Base-by-base conservation (phyloP, 2,113 vertebrate species). In the Podarcis cretensis region DNA sequence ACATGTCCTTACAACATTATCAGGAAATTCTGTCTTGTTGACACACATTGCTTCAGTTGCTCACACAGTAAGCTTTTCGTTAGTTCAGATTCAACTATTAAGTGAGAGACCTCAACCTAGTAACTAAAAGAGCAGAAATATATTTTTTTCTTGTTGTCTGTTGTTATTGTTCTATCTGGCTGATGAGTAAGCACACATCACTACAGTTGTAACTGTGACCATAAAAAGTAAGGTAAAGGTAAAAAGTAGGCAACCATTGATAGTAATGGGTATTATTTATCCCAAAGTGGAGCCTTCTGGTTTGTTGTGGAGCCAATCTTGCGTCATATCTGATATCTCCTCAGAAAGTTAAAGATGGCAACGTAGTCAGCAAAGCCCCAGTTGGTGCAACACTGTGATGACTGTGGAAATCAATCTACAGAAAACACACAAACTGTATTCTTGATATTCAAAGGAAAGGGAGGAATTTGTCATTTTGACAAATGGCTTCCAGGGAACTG, bases 61-160 rank as follows among this genome's bases (percentile, higher is more conserved):
- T 82, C 87, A 18, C 83, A 82, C 18, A 83, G 79, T 32, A 91
- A 84, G 32, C 0, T 59, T 77, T 81, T 90, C 90, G 21, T 91
- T 95, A 89, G 32, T 35, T 89, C 87, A 91, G 83, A 85, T 88
- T 86, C 40, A 54, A n/a, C 77, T 92, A 84, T 89, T 87, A 86
- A 92, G 83, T 63, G 92, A 92, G 16, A 93, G 37, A 14, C 0
- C 85, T 81, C 86, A 3, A 2, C 84, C 89, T 81, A 84, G 35
- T 78, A 37, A 78, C 63, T 76, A 80, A 89, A 92, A 90, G 10
- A 90, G 21, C 75, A 3, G 54, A 54, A 16, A 86, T 43, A 75
- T 85, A 88, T 87, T 20, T 35, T 35, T 66, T 91, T 23, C n/a
- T 66, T 91, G 27, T 73, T 7, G 18, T 90, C 77, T 93, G 66